A percentile compares a stretch with the other conserved stretches of the same genome.
Evolutionary conservation across 2,888 invertebrate genomes (phyloP).

Genomic region (Diploptera punctata): DNA sequence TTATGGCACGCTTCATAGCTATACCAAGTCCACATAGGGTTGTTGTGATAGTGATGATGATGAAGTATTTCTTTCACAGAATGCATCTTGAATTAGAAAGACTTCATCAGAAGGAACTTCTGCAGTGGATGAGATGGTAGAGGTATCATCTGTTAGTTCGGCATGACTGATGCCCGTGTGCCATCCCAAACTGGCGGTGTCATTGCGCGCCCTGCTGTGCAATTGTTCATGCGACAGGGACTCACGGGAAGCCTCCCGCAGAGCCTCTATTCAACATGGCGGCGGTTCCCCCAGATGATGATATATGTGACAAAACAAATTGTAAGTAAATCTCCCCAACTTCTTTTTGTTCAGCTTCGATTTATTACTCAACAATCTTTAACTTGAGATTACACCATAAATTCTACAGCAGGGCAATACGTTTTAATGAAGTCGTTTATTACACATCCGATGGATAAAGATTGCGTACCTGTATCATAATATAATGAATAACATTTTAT

Average conservation of each 20-base stretch:
- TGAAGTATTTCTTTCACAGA: too few species aligned
- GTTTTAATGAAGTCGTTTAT: conserved; percentile 18
- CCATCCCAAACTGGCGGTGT: conserved; percentile 24
- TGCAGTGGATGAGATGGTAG: background rate
- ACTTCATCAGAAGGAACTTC: background rate
- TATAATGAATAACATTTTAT: too few species aligned
- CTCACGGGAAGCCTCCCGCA: conserved; percentile 13
- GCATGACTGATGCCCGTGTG: conserved; percentile 5
- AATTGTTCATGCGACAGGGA: conserved; percentile 18
- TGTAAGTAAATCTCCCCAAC: background rate
- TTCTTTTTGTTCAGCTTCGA: background rate
- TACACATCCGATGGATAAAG: background rate
- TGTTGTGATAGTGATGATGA: too few species aligned
- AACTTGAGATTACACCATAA: background rate
- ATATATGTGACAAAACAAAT: conserved; percentile 1
- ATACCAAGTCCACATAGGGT: too few species aligned
- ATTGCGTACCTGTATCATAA: too few species aligned
- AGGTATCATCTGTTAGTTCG: conserved; percentile 1
- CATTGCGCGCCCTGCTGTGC: conserved; percentile 13
- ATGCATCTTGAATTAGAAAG: too few species aligned
- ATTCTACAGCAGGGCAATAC: background rate
- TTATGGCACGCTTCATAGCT: too few species aligned
- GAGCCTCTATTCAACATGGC: background rate
- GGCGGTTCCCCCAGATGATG: background rate
- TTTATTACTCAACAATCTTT: background rate